These are phyloP conservation scores for Porphyrio hochstetteri DNA, from an alignment of 2,113 vertebrate species.

Conservation along the genomic window DNA sequence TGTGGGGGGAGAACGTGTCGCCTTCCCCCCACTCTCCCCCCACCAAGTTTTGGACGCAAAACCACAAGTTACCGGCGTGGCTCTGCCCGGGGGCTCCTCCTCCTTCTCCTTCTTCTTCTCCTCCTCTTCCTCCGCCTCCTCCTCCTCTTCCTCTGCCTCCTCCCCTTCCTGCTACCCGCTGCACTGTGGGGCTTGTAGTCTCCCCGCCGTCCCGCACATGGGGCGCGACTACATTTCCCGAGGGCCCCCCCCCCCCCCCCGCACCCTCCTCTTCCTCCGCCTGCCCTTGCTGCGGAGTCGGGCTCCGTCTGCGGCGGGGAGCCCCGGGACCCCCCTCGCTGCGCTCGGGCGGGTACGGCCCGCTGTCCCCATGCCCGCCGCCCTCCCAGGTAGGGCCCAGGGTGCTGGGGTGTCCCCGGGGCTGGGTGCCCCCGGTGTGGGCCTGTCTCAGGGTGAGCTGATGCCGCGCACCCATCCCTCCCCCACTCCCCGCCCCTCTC, in stretches of 20 bases:
- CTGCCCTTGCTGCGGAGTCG: background rate
- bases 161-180: background rate
- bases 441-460: background rate
- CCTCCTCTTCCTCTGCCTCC: background rate
- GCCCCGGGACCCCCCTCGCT: background rate
- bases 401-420: background rate
- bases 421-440: background rate
- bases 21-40: too few relatives aligned
- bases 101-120: too few relatives aligned
- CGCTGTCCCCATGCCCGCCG: background rate
- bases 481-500: rapidly evolving
- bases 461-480: background rate
- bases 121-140: background rate
- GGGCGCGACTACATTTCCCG: slow-evolving; percentile 28
- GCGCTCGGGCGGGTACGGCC: background rate
- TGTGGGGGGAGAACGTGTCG: too few relatives aligned
- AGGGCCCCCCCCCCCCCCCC: background rate
- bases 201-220: rapidly evolving
- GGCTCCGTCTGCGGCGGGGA: background rate
- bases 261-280: rapidly evolving
- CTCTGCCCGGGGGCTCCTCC: rapidly evolving
- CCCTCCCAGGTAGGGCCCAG: background rate
- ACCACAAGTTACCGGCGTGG: rapidly evolving
- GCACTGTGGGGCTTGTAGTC: slow-evolving; percentile 2
- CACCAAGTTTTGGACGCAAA: rapidly evolving